phyloP scores from a whole-genome alignment of 2,888 invertebrate species.

The Operophtera brumata region DNA sequence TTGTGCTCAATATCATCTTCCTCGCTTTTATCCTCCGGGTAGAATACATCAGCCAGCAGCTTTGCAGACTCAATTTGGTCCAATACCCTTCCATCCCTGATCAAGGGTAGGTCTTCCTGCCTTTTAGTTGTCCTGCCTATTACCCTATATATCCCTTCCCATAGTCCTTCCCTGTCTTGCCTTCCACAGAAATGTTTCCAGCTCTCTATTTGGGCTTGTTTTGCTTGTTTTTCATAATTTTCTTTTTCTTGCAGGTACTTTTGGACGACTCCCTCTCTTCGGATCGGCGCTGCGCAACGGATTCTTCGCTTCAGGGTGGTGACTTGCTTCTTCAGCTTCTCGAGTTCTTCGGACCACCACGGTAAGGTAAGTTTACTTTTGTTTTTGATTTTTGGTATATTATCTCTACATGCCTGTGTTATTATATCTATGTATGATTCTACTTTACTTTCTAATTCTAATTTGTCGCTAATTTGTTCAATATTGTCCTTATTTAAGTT shows the following conservation, averaged over 20 bases:
- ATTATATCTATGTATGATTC: constrained; percentile 2
- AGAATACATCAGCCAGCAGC: too few relatives aligned
- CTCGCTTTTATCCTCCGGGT: too few relatives aligned
- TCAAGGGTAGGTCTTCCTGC: background rate
- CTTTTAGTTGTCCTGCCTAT: background rate
- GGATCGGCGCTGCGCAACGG: constrained; percentile 4
- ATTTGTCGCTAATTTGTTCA: background rate
- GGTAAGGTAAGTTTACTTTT: background rate
- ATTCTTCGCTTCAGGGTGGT: constrained; percentile 18
- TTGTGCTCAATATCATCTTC: too few relatives aligned
- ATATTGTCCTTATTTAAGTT: background rate
- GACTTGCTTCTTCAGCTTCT: constrained; percentile 17
- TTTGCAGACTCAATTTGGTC: too few relatives aligned
- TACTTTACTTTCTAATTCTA: background rate
- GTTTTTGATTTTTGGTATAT: background rate
- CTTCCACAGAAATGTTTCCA: constrained; percentile 6
- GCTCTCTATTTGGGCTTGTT: constrained; percentile 6
- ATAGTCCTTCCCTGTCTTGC: background rate
- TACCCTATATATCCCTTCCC: constrained; percentile 9
- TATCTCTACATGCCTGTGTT: background rate
- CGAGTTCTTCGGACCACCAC: constrained; percentile 13
- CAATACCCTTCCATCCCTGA: background rate
- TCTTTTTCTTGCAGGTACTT: constrained; percentile 26
- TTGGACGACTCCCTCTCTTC: constrained; percentile 10
- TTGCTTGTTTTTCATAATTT: constrained; percentile 18